Evolutionary conservation across 2,797 vertebrate species (phyloP).

Genomic region (Bovichtus variegatus): DNA sequence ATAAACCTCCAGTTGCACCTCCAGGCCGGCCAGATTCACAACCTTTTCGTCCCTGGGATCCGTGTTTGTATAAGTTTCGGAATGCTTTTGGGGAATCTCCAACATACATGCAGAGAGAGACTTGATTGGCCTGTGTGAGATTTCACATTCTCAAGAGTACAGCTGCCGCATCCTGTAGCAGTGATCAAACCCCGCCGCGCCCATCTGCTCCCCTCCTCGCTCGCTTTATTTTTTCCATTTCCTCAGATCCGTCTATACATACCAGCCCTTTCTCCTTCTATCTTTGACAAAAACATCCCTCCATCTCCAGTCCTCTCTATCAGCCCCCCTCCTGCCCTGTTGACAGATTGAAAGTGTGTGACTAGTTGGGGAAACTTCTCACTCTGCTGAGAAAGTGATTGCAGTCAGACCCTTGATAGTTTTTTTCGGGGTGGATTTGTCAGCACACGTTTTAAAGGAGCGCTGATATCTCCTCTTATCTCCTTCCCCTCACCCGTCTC

Average conservation of each 20-base stretch:
- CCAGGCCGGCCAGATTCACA: slow-evolving; percentile 49
- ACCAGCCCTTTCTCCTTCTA: slow-evolving; percentile 27
- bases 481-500: not conserved
- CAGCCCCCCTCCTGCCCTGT: slow-evolving; percentile 18
- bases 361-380: slow-evolving; percentile 53
- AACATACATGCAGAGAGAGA: slow-evolving; percentile 64
- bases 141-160: slow-evolving; percentile 65
- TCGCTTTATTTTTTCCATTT: slow-evolving; percentile 52
- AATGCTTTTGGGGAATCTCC: slow-evolving; percentile 61
- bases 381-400: slow-evolving; percentile 41
- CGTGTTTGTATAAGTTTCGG: slow-evolving; percentile 61
- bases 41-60: slow-evolving; percentile 39
- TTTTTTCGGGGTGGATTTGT: slow-evolving; percentile 48
- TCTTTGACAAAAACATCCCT: slow-evolving; percentile 56
- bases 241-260: slow-evolving; percentile 51
- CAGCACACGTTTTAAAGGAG: slow-evolving; percentile 47
- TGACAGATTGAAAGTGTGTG: slow-evolving; percentile 56
- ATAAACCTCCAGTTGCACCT: slow-evolving; percentile 62
- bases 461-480: slow-evolving; percentile 24
- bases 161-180: slow-evolving; percentile 64
- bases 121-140: slow-evolving; percentile 53
- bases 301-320: slow-evolving; percentile 29
- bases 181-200: slow-evolving; percentile 58
- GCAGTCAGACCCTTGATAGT: slow-evolving; percentile 37
- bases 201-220: slow-evolving; percentile 49